Evolutionary conservation across 2,888 invertebrate species (phyloP).

Genomic region (Stenchaetothrips biformis): DNA sequence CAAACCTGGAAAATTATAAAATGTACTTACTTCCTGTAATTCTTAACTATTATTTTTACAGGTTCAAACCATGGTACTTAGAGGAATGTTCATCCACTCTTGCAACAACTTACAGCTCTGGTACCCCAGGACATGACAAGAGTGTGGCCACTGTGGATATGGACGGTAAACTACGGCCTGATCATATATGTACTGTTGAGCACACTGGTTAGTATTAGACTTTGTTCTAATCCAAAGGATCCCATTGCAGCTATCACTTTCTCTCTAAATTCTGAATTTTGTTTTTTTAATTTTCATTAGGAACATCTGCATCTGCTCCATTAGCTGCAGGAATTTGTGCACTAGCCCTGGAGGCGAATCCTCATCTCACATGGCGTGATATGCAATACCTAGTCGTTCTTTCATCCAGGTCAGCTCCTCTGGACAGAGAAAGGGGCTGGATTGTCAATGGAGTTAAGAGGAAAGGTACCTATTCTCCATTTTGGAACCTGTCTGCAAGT

Average conservation of each 20-base stretch:
- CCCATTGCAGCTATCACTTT: no score
- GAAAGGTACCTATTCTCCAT: conserved; percentile 37
- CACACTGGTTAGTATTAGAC: conserved; percentile 61
- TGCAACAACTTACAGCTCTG: conserved; percentile 96
- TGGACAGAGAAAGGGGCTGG: conserved; percentile 92
- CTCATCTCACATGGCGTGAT: conserved; percentile 93
- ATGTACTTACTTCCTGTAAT: not conserved
- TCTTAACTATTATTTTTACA: conserved; percentile 41
- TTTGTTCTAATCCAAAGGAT: not conserved
- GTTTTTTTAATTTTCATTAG: conserved; percentile 38
- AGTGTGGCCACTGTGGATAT: conserved; percentile 90
- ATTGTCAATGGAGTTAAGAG: conserved; percentile 84
- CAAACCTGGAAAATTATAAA: not conserved
- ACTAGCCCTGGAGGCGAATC: conserved; percentile 88
- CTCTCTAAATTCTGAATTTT: not conserved
- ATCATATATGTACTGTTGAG: conserved; percentile 87
- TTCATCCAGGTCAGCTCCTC: conserved; percentile 79
- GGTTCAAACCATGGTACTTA: conserved; percentile 95
- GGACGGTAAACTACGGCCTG: conserved; percentile 80
- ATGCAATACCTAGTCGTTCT: conserved; percentile 95
- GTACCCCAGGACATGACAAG: conserved; percentile 86
- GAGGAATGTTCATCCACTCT: conserved; percentile 98
- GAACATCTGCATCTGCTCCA: conserved; percentile 91
- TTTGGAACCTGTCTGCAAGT: not conserved
- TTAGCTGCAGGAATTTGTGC: conserved; percentile 92